These are phyloP conservation scores for Campylomormyrus numenius DNA, from an alignment of 2,113 vertebrate genomes.

Conservation along the genomic window DNA sequence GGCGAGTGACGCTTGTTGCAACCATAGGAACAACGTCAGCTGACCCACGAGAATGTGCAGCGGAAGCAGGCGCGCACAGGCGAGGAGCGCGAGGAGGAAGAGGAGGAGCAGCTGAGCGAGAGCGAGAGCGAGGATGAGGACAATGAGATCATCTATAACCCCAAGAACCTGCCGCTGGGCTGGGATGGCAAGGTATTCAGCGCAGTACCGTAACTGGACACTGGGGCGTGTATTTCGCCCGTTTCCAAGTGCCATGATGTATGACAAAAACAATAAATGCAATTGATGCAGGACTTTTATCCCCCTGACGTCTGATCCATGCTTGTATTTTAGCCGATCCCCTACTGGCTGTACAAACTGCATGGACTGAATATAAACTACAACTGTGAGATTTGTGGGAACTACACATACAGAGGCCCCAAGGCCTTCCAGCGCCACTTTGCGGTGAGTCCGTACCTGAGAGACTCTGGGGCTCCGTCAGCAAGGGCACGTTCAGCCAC, in stretches of 20 bases:
- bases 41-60: slow-evolving; percentile 95
- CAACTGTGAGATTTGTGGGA: slow-evolving; percentile 98
- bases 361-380: slow-evolving; percentile 98
- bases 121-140: slow-evolving; percentile 97
- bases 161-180: slow-evolving; percentile 93
- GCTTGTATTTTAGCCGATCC: slow-evolving; percentile 73
- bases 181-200: slow-evolving; percentile 91
- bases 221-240: not conserved
- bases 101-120: slow-evolving; percentile 95
- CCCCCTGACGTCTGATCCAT: not conserved
- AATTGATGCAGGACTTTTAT: not conserved
- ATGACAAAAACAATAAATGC: not conserved
- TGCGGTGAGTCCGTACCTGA: slow-evolving; percentile 57
- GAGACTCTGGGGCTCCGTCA: slow-evolving; percentile 44
- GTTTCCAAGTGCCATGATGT: not conserved
- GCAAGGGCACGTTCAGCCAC: not conserved
- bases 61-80: slow-evolving; percentile 95
- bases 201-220: not conserved
- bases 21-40: slow-evolving; percentile 84
- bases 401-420: slow-evolving; percentile 95
- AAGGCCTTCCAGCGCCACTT: slow-evolving; percentile 95
- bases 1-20: not conserved
- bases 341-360: slow-evolving; percentile 93
- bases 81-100: slow-evolving; percentile 92
- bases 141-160: slow-evolving; percentile 98